phyloP scores from a whole-genome alignment of 2,888 invertebrate species.

The Neria commutata region DNA sequence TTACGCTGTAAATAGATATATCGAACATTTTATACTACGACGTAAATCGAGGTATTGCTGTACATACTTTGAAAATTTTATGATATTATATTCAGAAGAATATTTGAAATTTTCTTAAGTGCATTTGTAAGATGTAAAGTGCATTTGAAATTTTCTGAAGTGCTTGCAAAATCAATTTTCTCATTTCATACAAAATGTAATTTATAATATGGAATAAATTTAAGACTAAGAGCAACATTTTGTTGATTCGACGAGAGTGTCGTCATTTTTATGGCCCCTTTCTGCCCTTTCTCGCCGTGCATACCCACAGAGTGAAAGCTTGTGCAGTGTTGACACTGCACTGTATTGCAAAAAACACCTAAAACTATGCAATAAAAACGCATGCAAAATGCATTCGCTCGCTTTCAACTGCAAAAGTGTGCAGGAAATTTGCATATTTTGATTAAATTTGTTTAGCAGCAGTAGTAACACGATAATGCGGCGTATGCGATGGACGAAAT shows the following conservation, averaged over 20 bases:
- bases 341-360: constrained; percentile 28
- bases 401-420: too few relatives aligned
- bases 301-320: too few relatives aligned
- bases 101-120: neutral
- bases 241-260: neutral
- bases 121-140: neutral
- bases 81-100: neutral
- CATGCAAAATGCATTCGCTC: constrained; percentile 34
- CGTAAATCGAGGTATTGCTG: too few relatives aligned
- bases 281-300: neutral
- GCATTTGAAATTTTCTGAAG: neutral
- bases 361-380: constrained; percentile 43
- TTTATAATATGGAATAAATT: neutral
- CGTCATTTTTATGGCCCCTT: neutral
- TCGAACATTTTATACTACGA: too few relatives aligned
- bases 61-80: too few relatives aligned
- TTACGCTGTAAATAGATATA: too few relatives aligned
- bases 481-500: too few relatives aligned
- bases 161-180: neutral
- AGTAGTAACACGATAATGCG: too few relatives aligned
- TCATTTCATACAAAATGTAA: too few relatives aligned
- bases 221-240: neutral
- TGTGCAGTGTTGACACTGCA: too few relatives aligned
- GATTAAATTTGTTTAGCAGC: too few relatives aligned
- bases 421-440: too few relatives aligned